Base-by-base conservation (phyloP, 2,888 invertebrate genomes). In the Eilema depressum region DNA sequence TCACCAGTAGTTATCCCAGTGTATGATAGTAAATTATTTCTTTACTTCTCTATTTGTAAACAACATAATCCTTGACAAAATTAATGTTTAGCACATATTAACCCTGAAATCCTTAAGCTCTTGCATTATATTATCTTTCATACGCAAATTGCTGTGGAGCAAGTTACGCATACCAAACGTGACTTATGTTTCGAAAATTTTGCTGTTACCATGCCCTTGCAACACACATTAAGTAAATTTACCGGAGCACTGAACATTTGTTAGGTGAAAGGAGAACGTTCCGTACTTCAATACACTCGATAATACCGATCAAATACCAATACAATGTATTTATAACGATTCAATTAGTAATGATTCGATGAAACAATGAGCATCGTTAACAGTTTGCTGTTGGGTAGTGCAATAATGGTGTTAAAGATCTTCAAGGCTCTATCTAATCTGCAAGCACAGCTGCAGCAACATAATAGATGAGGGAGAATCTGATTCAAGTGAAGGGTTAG, bases 231-330 rank as follows among this genome's bases (percentile, higher is more conserved):
- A 85, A 83, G 84, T 75, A 76, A 81, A 85, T 87, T 85, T 86
- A 85, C 81, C 85, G 75, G 84, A 82, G 83, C 85, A 83, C 76
- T 82, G 65, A 69, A 71, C 65, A 67, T 71, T 76, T 69, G 60
- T 63, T 65, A 12, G 56, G 88, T 89, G 93, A 92, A 93, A 92
- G 91, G 91, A 87, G 84, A 84, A 84, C 84, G 73, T 57, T 64
- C 68, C 75, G 74, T 71, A 63, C 70, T 61, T 71, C 30, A 67
- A 61, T 66, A 63, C 47, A 56, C 26, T 57, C 65, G 26, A 68
- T 57, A 53, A 64, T 10, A 63, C 12, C 26, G 47, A 60, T 60
- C 41, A 23, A 59, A 25, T 30, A 25, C 11, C 25, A 28, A 63
- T 41, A 60, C 60, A 26, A 63, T 28, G 62, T 65, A 63, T 47